phyloP scores from a whole-genome alignment of 1,140 invertebrate species.

The Halesus radiatus region DNA sequence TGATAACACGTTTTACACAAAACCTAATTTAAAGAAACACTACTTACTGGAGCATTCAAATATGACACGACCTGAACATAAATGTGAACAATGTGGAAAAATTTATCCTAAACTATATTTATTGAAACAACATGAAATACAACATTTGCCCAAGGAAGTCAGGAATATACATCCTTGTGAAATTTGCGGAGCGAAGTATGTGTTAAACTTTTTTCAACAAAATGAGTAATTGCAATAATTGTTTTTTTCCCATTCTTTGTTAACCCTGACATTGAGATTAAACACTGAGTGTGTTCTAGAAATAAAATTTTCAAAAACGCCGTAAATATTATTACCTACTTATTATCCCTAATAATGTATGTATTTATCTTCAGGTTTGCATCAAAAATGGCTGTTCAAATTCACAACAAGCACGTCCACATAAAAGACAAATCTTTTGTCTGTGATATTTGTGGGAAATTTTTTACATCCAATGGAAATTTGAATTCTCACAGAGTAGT shows the following conservation, averaged over 20 bases:
- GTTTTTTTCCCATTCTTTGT: background rate
- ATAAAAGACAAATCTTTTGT: conserved; percentile 43
- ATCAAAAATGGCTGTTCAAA: conserved; percentile 40
- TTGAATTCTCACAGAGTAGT: conserved; percentile 42
- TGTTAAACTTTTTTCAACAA: background rate
- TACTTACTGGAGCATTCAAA: background rate
- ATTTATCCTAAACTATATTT: conserved; percentile 33
- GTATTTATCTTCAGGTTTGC: conserved; percentile 39
- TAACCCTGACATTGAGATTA: background rate
- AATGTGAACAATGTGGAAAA: conserved; percentile 50
- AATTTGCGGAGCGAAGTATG: conserved; percentile 45
- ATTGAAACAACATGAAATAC: conserved; percentile 45
- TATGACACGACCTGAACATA: background rate
- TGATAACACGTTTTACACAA: background rate
- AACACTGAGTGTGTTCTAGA: background rate
- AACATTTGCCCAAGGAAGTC: conserved; percentile 46
- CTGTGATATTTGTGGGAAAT: conserved; percentile 52
- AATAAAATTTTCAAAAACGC: too few species aligned
- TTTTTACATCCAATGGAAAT: conserved; percentile 50
- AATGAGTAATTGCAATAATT: background rate
- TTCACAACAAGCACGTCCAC: conserved; percentile 47
- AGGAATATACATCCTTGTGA: conserved; percentile 50
- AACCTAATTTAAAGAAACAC: background rate
- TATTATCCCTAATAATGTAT: too few species aligned
- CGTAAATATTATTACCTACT: too few species aligned